phyloP scores from a whole-genome alignment of 2,888 invertebrate species.

The Campopleginae sp. region DNA sequence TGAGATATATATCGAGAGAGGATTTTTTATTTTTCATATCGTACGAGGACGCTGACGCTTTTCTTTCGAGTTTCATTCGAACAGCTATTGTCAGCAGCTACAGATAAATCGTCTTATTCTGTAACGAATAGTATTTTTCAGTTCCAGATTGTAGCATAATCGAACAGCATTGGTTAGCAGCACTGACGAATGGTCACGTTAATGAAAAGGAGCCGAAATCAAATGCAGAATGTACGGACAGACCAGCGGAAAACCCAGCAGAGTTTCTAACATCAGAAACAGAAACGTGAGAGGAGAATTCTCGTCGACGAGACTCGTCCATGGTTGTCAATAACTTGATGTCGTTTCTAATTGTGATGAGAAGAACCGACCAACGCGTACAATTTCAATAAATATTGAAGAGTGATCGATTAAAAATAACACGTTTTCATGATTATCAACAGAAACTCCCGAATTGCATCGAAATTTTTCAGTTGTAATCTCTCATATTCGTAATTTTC shows the following conservation, averaged over 20 bases:
- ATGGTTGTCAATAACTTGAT: background rate
- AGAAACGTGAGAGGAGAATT: conserved; percentile 28
- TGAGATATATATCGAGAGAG: background rate
- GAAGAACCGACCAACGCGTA: background rate
- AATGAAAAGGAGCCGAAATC: conserved; percentile 50
- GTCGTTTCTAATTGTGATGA: background rate
- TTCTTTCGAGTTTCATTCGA: background rate
- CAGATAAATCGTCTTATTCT: background rate
- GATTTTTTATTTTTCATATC: background rate
- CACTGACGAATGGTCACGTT: conserved; percentile 55
- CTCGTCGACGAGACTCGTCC: background rate
- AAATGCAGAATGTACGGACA: conserved; percentile 42
- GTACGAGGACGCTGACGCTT: background rate
- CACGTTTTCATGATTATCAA: background rate
- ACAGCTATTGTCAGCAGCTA: background rate
- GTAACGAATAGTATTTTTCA: conserved; percentile 15
- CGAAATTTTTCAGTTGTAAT: background rate
- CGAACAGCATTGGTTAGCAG: conserved; percentile 63
- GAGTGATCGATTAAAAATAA: background rate
- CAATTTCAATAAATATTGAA: conserved; percentile 8
- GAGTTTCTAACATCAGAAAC: conserved; percentile 35
- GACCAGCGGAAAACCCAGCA: conserved; percentile 18
- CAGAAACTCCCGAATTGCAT: background rate
- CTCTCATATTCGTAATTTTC: conserved; percentile 7
- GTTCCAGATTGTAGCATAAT: conserved; percentile 59